phyloP scores from a whole-genome alignment of 2,113 vertebrate species.

The Trogon surrucura region DNA sequence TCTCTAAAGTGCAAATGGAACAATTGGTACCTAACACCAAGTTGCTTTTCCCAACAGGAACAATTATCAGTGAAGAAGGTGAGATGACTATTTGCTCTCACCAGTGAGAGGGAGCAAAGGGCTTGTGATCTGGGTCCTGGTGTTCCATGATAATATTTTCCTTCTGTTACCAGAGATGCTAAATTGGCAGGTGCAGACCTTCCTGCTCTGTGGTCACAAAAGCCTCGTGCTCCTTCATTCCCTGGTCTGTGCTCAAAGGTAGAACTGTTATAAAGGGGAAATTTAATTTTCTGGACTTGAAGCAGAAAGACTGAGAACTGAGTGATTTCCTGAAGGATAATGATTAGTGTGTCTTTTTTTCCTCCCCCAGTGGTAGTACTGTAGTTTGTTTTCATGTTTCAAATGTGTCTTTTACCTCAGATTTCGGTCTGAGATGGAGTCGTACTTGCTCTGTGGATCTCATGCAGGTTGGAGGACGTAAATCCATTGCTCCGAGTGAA shows the following conservation, averaged over 20 bases:
- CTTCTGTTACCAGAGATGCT: not conserved
- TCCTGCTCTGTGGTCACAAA: not conserved
- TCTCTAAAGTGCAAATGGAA: not conserved
- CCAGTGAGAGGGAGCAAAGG: rapidly evolving
- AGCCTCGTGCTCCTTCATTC: not conserved
- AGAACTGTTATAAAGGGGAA: not conserved
- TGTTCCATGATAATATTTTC: rapidly evolving
- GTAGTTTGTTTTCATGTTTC: not conserved
- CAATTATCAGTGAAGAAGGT: not conserved
- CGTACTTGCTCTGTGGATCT: not conserved
- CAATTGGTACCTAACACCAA: rapidly evolving
- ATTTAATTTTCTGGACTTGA: not conserved
- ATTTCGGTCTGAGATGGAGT: not conserved
- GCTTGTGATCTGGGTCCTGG: not conserved
- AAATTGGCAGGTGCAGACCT: not conserved
- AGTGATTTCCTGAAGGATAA: not conserved
- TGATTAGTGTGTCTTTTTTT: not conserved
- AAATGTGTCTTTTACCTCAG: not conserved
- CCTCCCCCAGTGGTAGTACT: not conserved
- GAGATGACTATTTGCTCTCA: not conserved
- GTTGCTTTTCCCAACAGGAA: not conserved
- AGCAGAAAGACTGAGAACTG: not conserved
- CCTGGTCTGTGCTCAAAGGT: not conserved
- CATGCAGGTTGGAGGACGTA: not conserved
- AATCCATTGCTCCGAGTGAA: not conserved